A percentile compares a stretch with the other conserved stretches of the same genome.
Evolutionary conservation across 2,797 vertebrate species (phyloP).

Genomic region (Hipposideros larvatus): DNA sequence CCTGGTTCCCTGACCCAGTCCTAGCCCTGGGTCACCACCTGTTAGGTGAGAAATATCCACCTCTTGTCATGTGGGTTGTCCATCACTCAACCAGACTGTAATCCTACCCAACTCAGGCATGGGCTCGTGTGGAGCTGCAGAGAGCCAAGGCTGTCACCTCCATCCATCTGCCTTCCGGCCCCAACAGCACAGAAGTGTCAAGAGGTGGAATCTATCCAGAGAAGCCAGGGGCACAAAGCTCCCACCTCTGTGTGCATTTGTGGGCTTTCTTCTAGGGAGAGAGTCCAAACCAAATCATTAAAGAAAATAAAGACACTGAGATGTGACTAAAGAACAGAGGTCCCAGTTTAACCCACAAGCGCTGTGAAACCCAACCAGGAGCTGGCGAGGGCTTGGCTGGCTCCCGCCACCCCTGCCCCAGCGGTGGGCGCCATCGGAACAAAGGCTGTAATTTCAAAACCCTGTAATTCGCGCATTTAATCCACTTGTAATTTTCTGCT

Average conservation of each 20-base stretch:
- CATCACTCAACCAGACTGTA: no score
- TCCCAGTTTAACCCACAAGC: no score
- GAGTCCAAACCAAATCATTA: background rate
- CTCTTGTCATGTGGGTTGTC: background rate
- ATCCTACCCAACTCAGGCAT: no score
- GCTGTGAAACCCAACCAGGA: fast-evolving
- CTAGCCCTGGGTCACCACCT: background rate
- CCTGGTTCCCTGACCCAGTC: background rate
- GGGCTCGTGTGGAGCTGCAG: no score
- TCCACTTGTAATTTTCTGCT: background rate
- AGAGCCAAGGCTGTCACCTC: no score
- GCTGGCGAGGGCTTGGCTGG: fast-evolving
- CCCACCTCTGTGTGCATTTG: fast-evolving
- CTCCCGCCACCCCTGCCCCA: fast-evolving
- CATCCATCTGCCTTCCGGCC: fast-evolving
- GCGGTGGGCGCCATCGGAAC: no score
- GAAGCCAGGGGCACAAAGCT: no score
- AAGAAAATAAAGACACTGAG: background rate
- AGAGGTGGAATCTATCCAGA: background rate
- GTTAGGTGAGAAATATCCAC: background rate
- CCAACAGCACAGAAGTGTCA: fast-evolving
- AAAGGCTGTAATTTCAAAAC: background rate
- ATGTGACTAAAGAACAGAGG: background rate
- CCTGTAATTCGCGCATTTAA: background rate
- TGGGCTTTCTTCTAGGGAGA: background rate